Percentiles rank a stretch among this genome's conserved stretches.
These are phyloP conservation scores for Acropternis orthonyx DNA, from an alignment of 2,797 vertebrate species.

Conservation along the genomic window DNA sequence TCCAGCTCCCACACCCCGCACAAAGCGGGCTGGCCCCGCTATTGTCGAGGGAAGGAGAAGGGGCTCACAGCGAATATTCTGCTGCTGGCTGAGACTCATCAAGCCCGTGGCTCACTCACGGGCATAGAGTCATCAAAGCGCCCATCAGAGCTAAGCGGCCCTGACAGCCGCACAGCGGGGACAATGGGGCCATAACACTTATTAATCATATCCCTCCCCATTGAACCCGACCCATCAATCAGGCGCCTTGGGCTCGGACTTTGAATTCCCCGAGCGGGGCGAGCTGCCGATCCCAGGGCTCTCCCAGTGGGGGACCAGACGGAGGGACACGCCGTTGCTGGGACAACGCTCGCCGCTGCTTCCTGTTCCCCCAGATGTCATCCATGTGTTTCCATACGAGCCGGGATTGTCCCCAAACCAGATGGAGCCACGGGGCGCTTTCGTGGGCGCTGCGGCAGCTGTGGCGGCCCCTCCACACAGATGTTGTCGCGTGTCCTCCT, in stretches of 20 bases:
- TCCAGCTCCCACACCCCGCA: not conserved
- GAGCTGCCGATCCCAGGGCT: not conserved
- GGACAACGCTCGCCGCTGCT: slow-evolving; percentile 1
- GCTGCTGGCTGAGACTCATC: not conserved
- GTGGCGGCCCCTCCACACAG: not conserved
- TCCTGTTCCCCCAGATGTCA: slow-evolving; percentile 64
- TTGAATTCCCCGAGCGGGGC: not conserved
- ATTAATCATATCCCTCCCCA: slow-evolving; percentile 39
- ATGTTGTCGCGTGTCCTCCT: not conserved
- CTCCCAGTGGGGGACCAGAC: not conserved
- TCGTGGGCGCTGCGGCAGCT: not conserved
- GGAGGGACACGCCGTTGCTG: slow-evolving; percentile 13
- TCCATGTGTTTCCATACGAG: slow-evolving; percentile 35
- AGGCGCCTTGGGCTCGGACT: not conserved
- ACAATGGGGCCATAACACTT: slow-evolving; percentile 6
- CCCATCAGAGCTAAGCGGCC: not conserved
- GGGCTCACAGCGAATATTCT: not conserved
- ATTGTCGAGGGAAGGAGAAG: not conserved
- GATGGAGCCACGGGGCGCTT: slow-evolving; percentile 27
- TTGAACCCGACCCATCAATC: slow-evolving; percentile 31
- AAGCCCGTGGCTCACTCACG: not conserved
- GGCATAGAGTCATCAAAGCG: slow-evolving; percentile 16
- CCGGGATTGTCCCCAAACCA: slow-evolving; percentile 30
- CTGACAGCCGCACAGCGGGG: not conserved
- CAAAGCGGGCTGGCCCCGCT: not conserved